These are phyloP conservation scores for Petroica traversi DNA, from an alignment of 2,113 vertebrate genomes.

Conservation along the genomic window DNA sequence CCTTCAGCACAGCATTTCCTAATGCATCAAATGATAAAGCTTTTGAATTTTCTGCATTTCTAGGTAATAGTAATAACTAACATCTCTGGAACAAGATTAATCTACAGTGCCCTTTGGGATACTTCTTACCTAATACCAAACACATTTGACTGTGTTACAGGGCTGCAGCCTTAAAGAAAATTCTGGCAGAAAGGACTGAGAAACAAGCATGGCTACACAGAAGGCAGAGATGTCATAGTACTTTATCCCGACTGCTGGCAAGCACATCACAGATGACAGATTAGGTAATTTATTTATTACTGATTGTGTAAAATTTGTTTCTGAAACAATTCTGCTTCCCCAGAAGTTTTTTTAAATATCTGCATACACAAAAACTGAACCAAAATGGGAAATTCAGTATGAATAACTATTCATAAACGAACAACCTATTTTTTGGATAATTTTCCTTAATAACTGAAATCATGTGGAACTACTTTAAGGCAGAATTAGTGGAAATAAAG, in stretches of 20 bases:
- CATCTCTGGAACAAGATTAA: neutral
- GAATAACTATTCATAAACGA: neutral
- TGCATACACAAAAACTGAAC: neutral
- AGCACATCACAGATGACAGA: neutral
- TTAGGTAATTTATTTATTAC: neutral
- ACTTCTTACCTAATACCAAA: neutral
- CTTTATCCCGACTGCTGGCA: neutral
- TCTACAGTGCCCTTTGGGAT: neutral
- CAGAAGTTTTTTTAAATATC: neutral
- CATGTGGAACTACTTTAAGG: neutral
- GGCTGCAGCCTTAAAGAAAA: neutral
- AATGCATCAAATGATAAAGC: neutral
- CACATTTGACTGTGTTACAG: neutral
- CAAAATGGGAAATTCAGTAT: neutral
- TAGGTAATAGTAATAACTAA: neutral
- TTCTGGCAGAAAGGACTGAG: neutral
- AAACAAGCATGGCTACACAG: neutral
- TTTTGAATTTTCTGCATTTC: neutral
- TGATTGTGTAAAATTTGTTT: neutral
- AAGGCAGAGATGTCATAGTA: neutral
- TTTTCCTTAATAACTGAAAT: neutral
- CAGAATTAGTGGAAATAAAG: neutral
- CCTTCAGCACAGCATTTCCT: neutral
- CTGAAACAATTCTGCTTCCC: neutral
- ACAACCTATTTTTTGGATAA: rapidly evolving